Evolutionary conservation across 2,888 invertebrate genomes (phyloP).

Genomic region (Lysandra bellargus): DNA sequence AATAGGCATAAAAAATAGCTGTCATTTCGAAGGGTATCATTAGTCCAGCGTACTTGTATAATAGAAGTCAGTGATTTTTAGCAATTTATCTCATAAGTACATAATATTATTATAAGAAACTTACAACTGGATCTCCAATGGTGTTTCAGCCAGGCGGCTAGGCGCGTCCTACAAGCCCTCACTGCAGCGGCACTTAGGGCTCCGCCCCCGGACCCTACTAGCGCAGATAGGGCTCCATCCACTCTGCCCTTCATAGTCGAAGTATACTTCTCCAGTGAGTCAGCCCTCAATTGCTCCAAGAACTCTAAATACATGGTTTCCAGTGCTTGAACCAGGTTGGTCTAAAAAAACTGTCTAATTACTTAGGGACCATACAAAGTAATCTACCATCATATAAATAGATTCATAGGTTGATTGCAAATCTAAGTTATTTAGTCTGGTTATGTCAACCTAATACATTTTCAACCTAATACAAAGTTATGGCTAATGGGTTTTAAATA

Average conservation of each 20-base stretch:
- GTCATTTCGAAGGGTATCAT: too few relatives aligned
- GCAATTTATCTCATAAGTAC: too few relatives aligned
- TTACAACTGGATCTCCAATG: constrained; percentile 52
- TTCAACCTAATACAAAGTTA: too few relatives aligned
- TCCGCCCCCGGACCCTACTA: constrained; percentile 53
- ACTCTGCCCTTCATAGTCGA: constrained; percentile 44
- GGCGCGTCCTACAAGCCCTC: constrained; percentile 45
- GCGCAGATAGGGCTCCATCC: constrained; percentile 52
- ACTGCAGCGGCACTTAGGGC: constrained; percentile 50
- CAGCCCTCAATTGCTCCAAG: constrained; percentile 44
- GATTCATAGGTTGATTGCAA: too few relatives aligned
- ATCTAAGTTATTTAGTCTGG: too few relatives aligned
- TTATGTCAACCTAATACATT: too few relatives aligned
- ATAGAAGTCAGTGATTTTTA: too few relatives aligned
- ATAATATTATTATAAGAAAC: constrained; percentile 15
- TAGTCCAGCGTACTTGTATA: too few relatives aligned
- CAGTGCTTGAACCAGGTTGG: constrained; percentile 44
- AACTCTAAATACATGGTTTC: constrained; percentile 51
- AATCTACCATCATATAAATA: too few relatives aligned
- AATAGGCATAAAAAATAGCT: too few relatives aligned
- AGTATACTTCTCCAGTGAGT: constrained; percentile 43
- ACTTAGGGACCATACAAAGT: too few relatives aligned
- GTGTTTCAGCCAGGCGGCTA: constrained; percentile 55
- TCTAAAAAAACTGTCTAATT: constrained; percentile 43
- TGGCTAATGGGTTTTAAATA: too few relatives aligned